These are phyloP conservation scores for Cephus pulcher DNA, from an alignment of 2,888 invertebrate species.

Conservation along the genomic window DNA sequence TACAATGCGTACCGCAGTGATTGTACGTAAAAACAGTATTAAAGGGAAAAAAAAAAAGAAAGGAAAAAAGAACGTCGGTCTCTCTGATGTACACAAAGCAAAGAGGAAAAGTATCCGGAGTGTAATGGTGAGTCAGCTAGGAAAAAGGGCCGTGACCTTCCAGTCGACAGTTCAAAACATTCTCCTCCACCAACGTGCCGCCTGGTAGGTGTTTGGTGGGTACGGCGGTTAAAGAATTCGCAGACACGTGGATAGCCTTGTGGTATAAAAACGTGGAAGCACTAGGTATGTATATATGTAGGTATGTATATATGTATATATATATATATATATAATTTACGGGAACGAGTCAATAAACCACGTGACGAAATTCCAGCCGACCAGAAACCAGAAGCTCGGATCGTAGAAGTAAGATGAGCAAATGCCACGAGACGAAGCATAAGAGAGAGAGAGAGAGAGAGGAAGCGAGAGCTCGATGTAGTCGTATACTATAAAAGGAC, in stretches of 20 bases:
- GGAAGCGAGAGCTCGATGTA: background rate
- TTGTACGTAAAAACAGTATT: background rate
- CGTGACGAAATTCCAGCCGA: background rate
- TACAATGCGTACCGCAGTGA: background rate
- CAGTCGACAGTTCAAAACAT: background rate
- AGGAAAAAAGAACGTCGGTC: conserved; percentile 16
- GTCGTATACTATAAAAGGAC: background rate
- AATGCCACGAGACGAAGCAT: background rate
- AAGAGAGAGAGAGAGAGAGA: background rate
- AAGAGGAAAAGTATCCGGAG: conserved; percentile 7
- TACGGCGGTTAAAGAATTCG: background rate
- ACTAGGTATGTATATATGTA: too few species aligned
- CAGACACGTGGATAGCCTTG: background rate
- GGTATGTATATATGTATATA: too few species aligned
- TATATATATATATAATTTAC: background rate
- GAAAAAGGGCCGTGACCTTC: conserved; percentile 32
- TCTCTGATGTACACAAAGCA: conserved; percentile 18
- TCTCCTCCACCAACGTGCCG: background rate
- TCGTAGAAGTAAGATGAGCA: background rate
- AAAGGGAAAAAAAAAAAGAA: background rate
- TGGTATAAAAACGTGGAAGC: background rate
- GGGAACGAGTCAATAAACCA: background rate
- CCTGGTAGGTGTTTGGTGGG: background rate
- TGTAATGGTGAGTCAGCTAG: conserved; percentile 24
- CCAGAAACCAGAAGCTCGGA: background rate